Conservation (phyloP, 2,113 vertebrate genomes). For the Coregonus clupeaformis region DNA sequence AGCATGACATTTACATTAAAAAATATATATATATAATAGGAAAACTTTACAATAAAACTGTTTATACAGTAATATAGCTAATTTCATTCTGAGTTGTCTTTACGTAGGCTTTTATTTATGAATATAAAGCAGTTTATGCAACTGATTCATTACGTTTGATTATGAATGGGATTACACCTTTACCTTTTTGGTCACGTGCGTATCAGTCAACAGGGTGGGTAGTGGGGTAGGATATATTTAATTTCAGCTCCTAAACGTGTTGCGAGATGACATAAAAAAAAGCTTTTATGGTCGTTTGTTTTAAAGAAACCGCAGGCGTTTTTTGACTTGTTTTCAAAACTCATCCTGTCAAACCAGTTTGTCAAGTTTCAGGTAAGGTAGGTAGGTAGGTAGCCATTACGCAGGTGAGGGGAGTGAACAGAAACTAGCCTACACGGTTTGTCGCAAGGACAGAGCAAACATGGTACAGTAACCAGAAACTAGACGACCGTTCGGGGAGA, state of each 20-base stretch:
- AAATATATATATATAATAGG: no score
- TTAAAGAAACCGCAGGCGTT: not conserved
- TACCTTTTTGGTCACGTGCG: not conserved
- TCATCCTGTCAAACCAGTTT: conserved; percentile 25
- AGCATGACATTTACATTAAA: no score
- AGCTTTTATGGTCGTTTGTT: not conserved
- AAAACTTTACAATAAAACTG: no score
- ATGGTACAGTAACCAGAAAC: conserved; percentile 13
- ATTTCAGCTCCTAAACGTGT: not conserved
- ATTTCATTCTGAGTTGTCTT: no score
- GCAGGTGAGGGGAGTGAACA: conserved; percentile 27
- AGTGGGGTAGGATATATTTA: not conserved
- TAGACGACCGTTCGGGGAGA: not conserved
- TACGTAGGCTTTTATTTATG: no score
- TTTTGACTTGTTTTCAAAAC: not conserved
- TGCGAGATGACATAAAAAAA: not conserved
- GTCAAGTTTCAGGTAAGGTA: conserved; percentile 15
- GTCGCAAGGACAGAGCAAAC: conserved; percentile 2
- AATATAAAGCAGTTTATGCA: not conserved
- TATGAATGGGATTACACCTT: not conserved
- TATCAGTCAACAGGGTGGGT: not conserved
- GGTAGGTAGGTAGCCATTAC: conserved; percentile 34
- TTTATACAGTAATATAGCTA: no score
- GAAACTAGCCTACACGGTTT: not conserved
- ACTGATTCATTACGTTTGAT: not conserved